Evolutionary conservation across 37 sponge, comb jelly and placozoan genomes (phyloP), one percentile per base, ranked within the genome.

Genomic region (Ephydatia muelleri): DNA sequence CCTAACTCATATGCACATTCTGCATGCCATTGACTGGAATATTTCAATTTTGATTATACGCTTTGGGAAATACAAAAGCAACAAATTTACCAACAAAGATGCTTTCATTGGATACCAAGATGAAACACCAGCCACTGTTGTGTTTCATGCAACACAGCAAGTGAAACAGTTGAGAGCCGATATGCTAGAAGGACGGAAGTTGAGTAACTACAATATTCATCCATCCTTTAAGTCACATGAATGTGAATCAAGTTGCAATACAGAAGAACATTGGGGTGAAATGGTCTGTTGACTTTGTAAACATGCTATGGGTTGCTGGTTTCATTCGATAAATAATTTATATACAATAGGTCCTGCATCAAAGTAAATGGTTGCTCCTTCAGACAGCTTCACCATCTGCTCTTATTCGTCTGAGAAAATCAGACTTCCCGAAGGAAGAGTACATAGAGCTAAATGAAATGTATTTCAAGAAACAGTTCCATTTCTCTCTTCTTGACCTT

Each of bases 391-490:
- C 80, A 22, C 87, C 87, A 28, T 81, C 81, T 28, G 80, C 87
- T 4, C 36, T 87, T 25, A 64, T 70, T 3, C 40, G 87, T 19
- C 65, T 81, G 27, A 40, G 25, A 30, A 28, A 23, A 22, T 32
- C 75, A 5, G 13, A 30, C 3, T 23, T 71, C 5, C 22, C 34
- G 13, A 8, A 33, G 5, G 35, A 80, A 39, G 75, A 32, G 73
- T 43, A 6, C 43, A n/a, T 19, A 23, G 36, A 74, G 19, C 25
- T 77, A 0, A 8, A 32, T 8, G 27, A 79, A 27, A 83, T 91
- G 19, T 92, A 92, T 34, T 90, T 85, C 67, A 5, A 49, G 21
- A 49, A 74, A 5, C 93, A 92, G 66, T 43, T 78, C 25, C 90
- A 84, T 74, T 30, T 13, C n/a, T 89, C 85, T n/a, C 65, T 89